Base-by-base conservation (phyloP, 2,888 invertebrate genomes). In the Horisme vitalbata region DNA sequence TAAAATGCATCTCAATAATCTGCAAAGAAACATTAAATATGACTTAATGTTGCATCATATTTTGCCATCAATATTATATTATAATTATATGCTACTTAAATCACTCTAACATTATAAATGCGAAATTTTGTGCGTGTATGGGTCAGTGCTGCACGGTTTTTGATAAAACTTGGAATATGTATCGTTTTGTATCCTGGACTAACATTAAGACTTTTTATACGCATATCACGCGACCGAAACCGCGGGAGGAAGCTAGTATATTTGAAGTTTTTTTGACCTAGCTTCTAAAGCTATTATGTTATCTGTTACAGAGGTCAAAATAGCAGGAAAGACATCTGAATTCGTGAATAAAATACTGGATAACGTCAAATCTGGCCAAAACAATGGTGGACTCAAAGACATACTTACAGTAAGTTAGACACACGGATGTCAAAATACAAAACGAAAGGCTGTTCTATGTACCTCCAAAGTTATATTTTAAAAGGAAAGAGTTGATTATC, bases 301-400 rank as follows among this genome's bases (percentile, higher is more conserved):
- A 18, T 18, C 18, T 18, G 2, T 90, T 93, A 41, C 92, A 95
- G 97, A 95, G 85, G 85, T 95, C 38, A 94, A 93, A 91, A 96
- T 98, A 73, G 98, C 97, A 36, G 98, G 97, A 38, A 93, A 95
- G 65, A 95, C 97, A 33, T 97, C 98, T 7, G 98, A 98, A 65
- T 98, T 95, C 82, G 98, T 99, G 26, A 98, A 98, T 81, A 94
- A 93, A 84, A 94, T 98, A 47, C 88, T 98, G 81, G 96, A 97
- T 48, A 96, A 95, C 77, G 94, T 97, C 41, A 95, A 93, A 81
- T 86, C 92, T 50, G 97, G 97, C 20, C 93, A 94, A 69, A 92
- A 93, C 39, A 93, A 93, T 62, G 95, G 95, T 59, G 95, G 95
- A 38, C 85, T 96, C 55, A 94, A 95, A 65, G 95, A 96, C 57